A percentile compares a stretch with the other conserved stretches of the same genome.
These are phyloP conservation scores for Cacatua alba DNA, from an alignment of 2,113 vertebrate species.

Conservation along the genomic window DNA sequence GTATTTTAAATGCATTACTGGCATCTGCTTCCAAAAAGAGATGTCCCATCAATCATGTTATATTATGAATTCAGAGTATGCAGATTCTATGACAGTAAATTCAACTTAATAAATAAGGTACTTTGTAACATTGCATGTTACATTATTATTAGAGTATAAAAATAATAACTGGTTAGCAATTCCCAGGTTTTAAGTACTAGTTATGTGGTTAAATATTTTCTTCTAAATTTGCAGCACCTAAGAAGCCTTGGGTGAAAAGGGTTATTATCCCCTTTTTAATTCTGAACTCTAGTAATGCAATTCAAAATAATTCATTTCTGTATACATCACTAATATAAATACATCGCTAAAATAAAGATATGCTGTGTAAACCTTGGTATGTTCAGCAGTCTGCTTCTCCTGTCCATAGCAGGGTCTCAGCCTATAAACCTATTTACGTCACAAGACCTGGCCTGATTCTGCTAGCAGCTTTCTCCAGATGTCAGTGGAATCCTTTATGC, in stretches of 20 bases:
- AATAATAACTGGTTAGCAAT: constrained; percentile 51
- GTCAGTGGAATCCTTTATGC: not conserved
- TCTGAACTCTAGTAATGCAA: not conserved
- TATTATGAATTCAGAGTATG: constrained; percentile 55
- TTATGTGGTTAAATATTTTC: constrained; percentile 35
- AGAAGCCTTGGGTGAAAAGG: not conserved
- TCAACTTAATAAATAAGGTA: constrained; percentile 54
- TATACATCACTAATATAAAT: not conserved
- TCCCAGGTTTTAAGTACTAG: not conserved
- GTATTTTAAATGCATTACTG: constrained; percentile 54
- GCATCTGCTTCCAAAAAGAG: constrained; percentile 57
- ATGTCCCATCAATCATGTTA: constrained; percentile 63
- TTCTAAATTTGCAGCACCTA: constrained; percentile 21
- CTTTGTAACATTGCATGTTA: constrained; percentile 27
- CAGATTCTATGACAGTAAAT: constrained; percentile 52
- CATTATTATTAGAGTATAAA: constrained; percentile 47
- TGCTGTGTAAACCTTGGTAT: not conserved
- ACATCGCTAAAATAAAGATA: not conserved
- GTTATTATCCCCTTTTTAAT: not conserved
- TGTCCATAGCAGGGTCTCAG: not conserved
- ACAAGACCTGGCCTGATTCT: not conserved
- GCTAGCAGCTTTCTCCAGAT: not conserved
- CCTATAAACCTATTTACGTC: not conserved
- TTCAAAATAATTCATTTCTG: not conserved
- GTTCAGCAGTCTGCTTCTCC: not conserved